Base-by-base conservation (phyloP, 1,140 invertebrate species). In the Calliopsis andreniformis region DNA sequence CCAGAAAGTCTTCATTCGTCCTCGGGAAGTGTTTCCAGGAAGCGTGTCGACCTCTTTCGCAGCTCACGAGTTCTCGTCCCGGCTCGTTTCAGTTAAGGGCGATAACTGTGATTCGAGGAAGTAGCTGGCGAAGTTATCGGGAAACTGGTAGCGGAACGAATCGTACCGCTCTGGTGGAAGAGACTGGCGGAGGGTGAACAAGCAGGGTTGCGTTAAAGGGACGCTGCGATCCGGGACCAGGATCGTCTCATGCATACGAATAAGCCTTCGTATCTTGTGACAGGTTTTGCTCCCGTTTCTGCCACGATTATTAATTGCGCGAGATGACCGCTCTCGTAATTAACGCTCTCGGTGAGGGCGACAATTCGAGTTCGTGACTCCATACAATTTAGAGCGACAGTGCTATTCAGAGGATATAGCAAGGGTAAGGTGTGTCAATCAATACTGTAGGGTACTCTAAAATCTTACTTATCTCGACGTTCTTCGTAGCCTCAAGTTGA, bases 191-290 rank as follows among this genome's bases (percentile, higher is more conserved):
- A 67, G 78, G 58, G 28, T 28, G 77, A 71, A 73, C 70, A 69
- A 68, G 28, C 32, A 30, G 61, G 56, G 59, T 64, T 80, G 81
- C 73, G 78, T 83, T 78, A 86, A 85, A 85, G 79, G 83, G 77
- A 68, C 76, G 56, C 72, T 55, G 39, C 68, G 53, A 80, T 63
- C 59, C 71, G 51, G 25, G n/a, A 2, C 47, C 58, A 42, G 25
- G 61, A 47, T 61, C 66, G 62, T 73, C 70, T 77, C 79, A 77
- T 82, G 79, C 80, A 82, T 82, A 82, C 62, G 49, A 80, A 82
- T 82, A 67, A 80, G 78, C 49, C 20, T 47, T 66, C 25, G 49
- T 64, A 30, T 69, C 58, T 58, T 42, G 42, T 56, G 53, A 53
- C 58, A 42, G 16, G 28, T 49, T 70, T 49, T 42, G 64, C 32